Base-by-base conservation (phyloP, 2,888 invertebrate species). In the Eurois occulta region DNA sequence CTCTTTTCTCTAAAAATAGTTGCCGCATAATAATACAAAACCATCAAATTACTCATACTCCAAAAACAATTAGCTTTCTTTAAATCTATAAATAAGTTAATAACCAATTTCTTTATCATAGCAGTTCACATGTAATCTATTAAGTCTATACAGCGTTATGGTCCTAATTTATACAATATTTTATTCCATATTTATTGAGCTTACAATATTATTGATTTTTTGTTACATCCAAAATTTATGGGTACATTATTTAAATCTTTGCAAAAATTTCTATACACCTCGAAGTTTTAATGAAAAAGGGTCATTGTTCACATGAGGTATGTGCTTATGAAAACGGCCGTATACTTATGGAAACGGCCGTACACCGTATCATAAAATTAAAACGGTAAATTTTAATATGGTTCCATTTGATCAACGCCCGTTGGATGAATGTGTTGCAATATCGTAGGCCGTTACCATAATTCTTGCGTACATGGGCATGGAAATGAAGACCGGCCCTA, bases 91-190 rank as follows among this genome's bases (percentile, higher is more conserved):
- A 65, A 65, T 64, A 72, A 67, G 13, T 72, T 46, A 69, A 52
- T 77, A 74, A 81, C 24, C 48, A 75, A 77, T 71, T 8, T 76
- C 4, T 72, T 86, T 71, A 78, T 62, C 13, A 38, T 66, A 68
- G 77, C 77, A 79, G 75, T 85, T 83, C 74, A 86, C 65, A 68
- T 69, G 64, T 84, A 65, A 67, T 77, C 72, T 81, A 88, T 77
- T 83, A 80, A 86, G 52, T 83, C 84, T 88, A 87, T 87, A 89
- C 86, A 88, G 72, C 83, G n/a, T 78, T 78, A 86, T 87, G 74
- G 83, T 88, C 81, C 88, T 91, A 91, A 78, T 87, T 86, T 88
- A 89, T 86, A 90, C 90, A 89, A 71, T 84, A 86, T 58, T 77
- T 86, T 77, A 84, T 74, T 83, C 72, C 38, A 83, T 81, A 82